Evolutionary conservation across 2,888 invertebrate genomes (phyloP), one percentile per base, ranked within the genome.

Genomic region (Agrilus mali): DNA sequence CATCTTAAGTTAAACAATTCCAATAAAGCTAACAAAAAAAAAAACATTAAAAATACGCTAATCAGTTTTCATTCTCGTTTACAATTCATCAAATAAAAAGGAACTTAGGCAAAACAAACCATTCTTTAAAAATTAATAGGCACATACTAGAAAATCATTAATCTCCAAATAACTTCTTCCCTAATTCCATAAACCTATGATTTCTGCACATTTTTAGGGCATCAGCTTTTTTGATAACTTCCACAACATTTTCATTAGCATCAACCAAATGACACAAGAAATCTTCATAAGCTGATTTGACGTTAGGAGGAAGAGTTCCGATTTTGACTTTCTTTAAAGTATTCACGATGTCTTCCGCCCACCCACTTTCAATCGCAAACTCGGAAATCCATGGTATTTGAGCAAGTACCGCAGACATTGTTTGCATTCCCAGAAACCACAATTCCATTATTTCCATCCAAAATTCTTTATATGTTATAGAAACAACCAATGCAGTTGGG

Each of bases 371-470:
- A 47, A 92, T 81, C 4, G 88, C 84, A 66, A 90, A 90, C 57
- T 90, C 88, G 0, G 87, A 86, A 48, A 90, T 80, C 90, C 90
- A 90, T 4, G 89, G 87, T 47, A 90, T 77, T 47, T 81, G 75
- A 14, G 86, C 78, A 34, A 92, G 66, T 0, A 90, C 80, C 31
- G 82, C 79, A 57, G 87, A 80, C 74, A 93, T 82, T 2, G 92
- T 90, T 64, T 92, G 92, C 88, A 93, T 89, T 16, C 92, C 92
- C 47, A 93, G 71, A 65, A 90, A 93, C 93, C 93, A 93, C 12
- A 93, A 68, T 59, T 93, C 93, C 61, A 83, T 85, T 46, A 93
- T 74, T 63, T 92, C 90, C 70, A 80, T 80, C 93, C 93, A 93
- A 57, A 80, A 75, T 60, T 86, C 83, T 59, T 89, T 88, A 64